Percentiles rank a stretch among this genome's conserved stretches.
Conservation (phyloP, 2,113 vertebrate species). For the Brevimyrus niger region DNA sequence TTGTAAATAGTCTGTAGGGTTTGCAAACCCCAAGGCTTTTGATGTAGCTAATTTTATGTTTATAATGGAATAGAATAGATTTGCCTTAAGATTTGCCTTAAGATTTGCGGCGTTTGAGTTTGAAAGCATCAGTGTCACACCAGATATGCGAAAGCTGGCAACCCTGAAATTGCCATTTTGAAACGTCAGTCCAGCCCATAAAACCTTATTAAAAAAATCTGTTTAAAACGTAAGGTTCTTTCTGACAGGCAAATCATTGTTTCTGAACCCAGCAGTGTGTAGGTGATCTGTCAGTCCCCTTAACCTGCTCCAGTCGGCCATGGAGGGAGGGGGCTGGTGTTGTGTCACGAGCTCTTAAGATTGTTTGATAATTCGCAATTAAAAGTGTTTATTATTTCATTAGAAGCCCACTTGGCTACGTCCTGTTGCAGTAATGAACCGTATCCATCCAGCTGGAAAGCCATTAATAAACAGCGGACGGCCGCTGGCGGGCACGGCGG, state of each 20-base stretch:
- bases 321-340: background rate
- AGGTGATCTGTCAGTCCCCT: background rate
- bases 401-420: constrained; percentile 19
- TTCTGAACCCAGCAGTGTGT: background rate
- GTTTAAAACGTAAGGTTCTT: background rate
- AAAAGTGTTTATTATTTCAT: constrained; percentile 43
- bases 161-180: background rate
- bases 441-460: constrained; percentile 39
- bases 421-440: constrained; percentile 36
- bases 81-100: background rate
- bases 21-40: background rate
- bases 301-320: background rate
- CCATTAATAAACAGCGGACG: constrained; percentile 36
- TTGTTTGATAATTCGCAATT: constrained; percentile 44
- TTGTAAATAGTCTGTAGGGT: background rate
- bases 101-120: background rate
- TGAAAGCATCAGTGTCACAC: background rate
- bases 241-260: background rate
- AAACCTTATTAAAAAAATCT: background rate
- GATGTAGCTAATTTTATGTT: background rate
- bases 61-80: background rate
- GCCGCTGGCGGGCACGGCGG: background rate
- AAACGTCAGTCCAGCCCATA: background rate
- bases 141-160: background rate
- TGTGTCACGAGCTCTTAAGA: constrained; percentile 43